Base-by-base conservation (phyloP, 2,797 vertebrate genomes). In the Podarcis siculus region DNA sequence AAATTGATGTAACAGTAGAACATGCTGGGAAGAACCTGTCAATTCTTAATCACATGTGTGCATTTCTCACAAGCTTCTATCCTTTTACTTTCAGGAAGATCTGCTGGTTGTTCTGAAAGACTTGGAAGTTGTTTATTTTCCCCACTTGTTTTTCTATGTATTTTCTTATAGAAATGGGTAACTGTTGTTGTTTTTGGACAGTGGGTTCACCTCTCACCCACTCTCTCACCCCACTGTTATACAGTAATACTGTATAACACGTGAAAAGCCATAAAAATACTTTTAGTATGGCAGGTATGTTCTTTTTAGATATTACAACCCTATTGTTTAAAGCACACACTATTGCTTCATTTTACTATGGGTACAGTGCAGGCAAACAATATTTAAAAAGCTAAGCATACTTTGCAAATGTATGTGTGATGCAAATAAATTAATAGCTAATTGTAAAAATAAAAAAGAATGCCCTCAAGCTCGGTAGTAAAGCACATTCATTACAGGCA, bases 401-500 rank as follows among this genome's bases (percentile, higher is more conserved):
- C 5, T 3, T 82, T 35, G n/a, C 84, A 71, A 64, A 72, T 42
- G 15, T 58, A 32, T 49, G 35, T 35, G 4, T n/a, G 27, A 39
- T 86, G 32, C 32, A 45, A 71, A 64, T 55, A 90, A 91, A 94
- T 78, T 86, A 73, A 83, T 89, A 93, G n/a, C 69, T 87, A 80
- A 72, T 15, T 76, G 55, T 17, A 87, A 82, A 90, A 49, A 49
- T 49, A 13, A 87, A 87, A 95, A 90, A n/a, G n/a, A n/a, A 95
- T 61, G 73, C 42, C 73, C 87, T 93, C 17, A 19, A 64, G 61
- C 21, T 64, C 61, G 7, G 61, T 64, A 64, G 19, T 64, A 64
- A 8, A 64, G 21, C 61, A 64, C 21, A 64, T 64, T 19, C 17
- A 19, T 64, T 64, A 64, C 19, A 19, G 17, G 61, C 61, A 0